Evolutionary conservation across 2,888 invertebrate species (phyloP), one percentile per base, ranked within the genome.

Genomic region (Noctua fimbriata): DNA sequence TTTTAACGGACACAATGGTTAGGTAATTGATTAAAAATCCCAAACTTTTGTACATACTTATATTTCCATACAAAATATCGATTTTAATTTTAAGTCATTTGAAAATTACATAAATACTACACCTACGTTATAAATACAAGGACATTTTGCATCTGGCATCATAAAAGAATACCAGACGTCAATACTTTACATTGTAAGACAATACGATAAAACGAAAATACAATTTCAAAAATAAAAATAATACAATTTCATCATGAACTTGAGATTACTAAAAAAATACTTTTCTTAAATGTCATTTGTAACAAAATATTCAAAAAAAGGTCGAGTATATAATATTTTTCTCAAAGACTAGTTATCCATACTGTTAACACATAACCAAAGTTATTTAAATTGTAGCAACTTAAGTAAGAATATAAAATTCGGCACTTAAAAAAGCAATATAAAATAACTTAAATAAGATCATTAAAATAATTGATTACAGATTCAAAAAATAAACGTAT

Each of bases 61-160:
- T 93, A 93, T 92, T 94, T 91, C 92, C 90, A 92, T 94, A 94
- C 91, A 95, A 95, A 95, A 94, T 94, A 94, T 92, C 76, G 87
- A 89, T 90, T 91, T 85, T 52, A 84, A 71, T 76, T 79, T 90
- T 86, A 93, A 91, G 87, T 91, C 90, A 92, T 91, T 91, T 88
- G 87, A 90, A 89, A 89, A 89, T 90, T 91, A 91, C 89, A 92
- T 90, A 89, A 91, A 91, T 89, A 88, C 81, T 89, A 86, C 90
- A 90, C 69, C 86, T 90, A 90, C 74, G 69, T 87, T 90, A 90
- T 89, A 89, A 91, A 90, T 90, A 91, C 86, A 88, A 83, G 83
- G 87, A 89, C 88, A 90, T 80, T 79, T 83, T 65, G 69, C 83
- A 91, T 86, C 86, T 89, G 86, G 83, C 71, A 81, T 82, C 79